Conservation (phyloP, 1,140 invertebrate species). For the Nomia melanderi region DNA sequence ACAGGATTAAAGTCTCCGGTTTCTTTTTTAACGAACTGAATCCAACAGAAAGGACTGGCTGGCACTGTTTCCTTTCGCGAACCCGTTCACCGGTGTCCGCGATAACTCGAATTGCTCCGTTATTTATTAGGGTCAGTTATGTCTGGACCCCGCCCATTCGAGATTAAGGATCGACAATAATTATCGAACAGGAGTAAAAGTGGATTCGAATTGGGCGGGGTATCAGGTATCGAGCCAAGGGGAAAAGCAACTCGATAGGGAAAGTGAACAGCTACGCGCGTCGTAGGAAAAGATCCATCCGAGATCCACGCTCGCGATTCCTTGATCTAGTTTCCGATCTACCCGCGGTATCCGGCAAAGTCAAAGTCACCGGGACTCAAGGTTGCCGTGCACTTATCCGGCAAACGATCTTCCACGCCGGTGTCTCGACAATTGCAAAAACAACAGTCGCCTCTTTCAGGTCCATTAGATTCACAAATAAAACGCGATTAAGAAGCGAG, state of each 20-base stretch:
- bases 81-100: too few species aligned
- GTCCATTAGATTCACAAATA: not conserved
- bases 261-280: constrained; percentile 1
- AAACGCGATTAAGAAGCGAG: not conserved
- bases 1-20: too few species aligned
- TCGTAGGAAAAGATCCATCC: not conserved
- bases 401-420: not conserved
- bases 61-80: too few species aligned
- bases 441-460: not conserved
- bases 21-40: too few species aligned
- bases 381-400: not conserved
- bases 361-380: constrained; percentile 49
- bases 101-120: too few species aligned
- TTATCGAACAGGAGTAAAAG: not conserved
- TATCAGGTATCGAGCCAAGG: not conserved
- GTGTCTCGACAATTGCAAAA: not conserved
- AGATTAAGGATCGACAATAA: too few species aligned
- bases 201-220: not conserved
- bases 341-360: too few species aligned
- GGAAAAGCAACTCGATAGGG: constrained; percentile 17
- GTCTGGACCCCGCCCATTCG: too few species aligned
- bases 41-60: too few species aligned
- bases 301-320: not conserved
- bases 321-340: constrained; percentile 30
- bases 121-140: too few species aligned